Evolutionary conservation across 2,888 invertebrate genomes (phyloP), one percentile per base, ranked within the genome.

Genomic region (Drosophila prostipennis): DNA sequence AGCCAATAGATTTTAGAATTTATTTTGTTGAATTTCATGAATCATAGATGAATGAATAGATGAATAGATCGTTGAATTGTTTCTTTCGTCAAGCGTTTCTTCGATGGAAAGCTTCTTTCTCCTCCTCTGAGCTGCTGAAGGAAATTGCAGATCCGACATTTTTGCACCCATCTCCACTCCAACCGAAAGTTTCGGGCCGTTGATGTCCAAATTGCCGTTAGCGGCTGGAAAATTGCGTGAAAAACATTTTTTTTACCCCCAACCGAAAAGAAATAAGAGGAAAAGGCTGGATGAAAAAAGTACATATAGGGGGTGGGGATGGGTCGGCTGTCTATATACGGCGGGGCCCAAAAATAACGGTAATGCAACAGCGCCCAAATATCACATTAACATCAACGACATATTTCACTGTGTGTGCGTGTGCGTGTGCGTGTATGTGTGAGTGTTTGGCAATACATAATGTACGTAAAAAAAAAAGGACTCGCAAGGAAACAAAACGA

Each of bases 301-400:
- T 34, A 46, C 39, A 26, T 39, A 3, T 14, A 19, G 19, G 14
- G 19, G 13, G 19, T 13, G 10, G 46, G n/a, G 46, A 11, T n/a
- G 42, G 19, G 51, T 23, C 10, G 13, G 36, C 8, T 43, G 55
- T 43, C 71, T 71, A 68, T 70, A 49, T 68, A 58, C 32, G n/a
- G 7, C 16, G 54, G 42, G 36, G 43, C 34, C 65, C 65, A 37
- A 16, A 72, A 70, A 61, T 37, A 37, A 40, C 23, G 48, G 46
- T 48, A 65, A 68, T 68, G 68, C 68, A 67, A 34, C 51, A 51
- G 48, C 70, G 39, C 70, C 59, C 70, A 71, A 73, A 73, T 73
- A 75, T 73, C 75, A 45, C 73, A 73, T 73, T 73, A 73, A 74
- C 69, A 73, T 73, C 70, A 73, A 55, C 75, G 52, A 60, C 69